phyloP scores from a whole-genome alignment of 2,888 invertebrate genomes.

The Andricus quercusramuli region DNA sequence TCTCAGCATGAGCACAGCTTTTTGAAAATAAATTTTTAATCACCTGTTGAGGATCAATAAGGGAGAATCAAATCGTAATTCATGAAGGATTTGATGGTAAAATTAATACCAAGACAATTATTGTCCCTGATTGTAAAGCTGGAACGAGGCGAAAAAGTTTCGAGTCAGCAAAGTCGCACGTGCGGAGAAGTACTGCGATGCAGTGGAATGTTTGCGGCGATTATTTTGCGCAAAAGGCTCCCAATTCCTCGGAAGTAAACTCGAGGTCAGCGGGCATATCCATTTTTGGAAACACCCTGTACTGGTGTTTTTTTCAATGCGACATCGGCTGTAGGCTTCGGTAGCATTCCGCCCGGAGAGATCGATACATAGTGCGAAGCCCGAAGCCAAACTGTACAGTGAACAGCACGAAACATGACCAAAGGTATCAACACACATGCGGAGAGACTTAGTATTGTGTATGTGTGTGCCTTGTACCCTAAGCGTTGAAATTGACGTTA shows the following conservation, averaged over 20 bases:
- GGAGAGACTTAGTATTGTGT: not conserved
- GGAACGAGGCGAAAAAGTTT: not conserved
- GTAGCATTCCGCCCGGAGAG: slow-evolving; percentile 60
- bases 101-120: not conserved
- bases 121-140: not conserved
- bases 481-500: slow-evolving; percentile 19
- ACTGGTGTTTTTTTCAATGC: slow-evolving; percentile 53
- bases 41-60: not conserved
- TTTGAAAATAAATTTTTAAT: not conserved
- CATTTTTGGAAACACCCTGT: slow-evolving; percentile 48
- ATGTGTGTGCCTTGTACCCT: slow-evolving; percentile 1
- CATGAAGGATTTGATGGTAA: not conserved
- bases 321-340: slow-evolving; percentile 57
- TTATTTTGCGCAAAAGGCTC: not conserved
- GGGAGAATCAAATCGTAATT: not conserved
- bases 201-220: slow-evolving; percentile 1
- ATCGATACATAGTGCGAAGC: slow-evolving; percentile 69
- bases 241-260: not conserved
- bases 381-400: slow-evolving; percentile 67
- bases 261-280: not conserved
- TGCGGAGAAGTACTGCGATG: slow-evolving; percentile 47
- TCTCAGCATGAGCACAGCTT: slow-evolving; percentile 11
- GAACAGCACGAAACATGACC: slow-evolving; percentile 37
- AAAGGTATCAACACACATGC: slow-evolving; percentile 16
- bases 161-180: slow-evolving; percentile 38